phyloP scores from a whole-genome alignment of 2,888 invertebrate genomes.

The Lymantria monacha region DNA sequence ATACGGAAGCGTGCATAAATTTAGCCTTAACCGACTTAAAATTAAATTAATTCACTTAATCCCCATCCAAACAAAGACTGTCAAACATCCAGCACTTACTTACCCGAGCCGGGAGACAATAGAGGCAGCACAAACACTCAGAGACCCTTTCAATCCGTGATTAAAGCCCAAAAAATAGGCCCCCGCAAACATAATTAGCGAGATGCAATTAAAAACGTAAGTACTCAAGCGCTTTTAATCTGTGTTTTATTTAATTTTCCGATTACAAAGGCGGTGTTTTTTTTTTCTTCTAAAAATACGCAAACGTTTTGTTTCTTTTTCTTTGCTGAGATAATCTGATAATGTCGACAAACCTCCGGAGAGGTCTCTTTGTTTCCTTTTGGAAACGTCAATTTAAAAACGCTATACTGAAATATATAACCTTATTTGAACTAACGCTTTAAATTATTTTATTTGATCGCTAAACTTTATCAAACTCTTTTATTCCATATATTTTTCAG shows the following conservation, averaged over 20 bases:
- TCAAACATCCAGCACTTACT: constrained; percentile 16
- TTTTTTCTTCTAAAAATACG: constrained; percentile 27
- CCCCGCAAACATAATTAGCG: constrained; percentile 32
- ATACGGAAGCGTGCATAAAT: constrained; percentile 6
- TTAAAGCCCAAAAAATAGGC: constrained; percentile 29
- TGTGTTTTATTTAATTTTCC: constrained; percentile 39
- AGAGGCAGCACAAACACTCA: constrained; percentile 23
- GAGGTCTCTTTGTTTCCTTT: constrained; percentile 25
- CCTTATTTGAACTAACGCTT: constrained; percentile 11
- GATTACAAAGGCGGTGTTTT: constrained; percentile 34
- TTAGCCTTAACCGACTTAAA: constrained; percentile 4
- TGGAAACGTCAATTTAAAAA: constrained; percentile 26
- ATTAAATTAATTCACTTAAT: constrained; percentile 10
- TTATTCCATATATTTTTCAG: too few relatives aligned
- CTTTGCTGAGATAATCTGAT: constrained; percentile 32
- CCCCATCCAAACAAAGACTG: constrained; percentile 1
- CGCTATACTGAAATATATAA: constrained; percentile 10
- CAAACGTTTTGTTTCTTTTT: constrained; percentile 30
- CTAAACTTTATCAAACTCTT: not conserved
- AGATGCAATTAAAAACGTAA: constrained; percentile 36
- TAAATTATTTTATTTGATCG: not conserved
- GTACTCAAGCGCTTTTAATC: constrained; percentile 36
- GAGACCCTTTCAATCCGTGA: constrained; percentile 27
- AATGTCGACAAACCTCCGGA: constrained; percentile 30
- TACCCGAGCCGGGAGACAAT: constrained; percentile 18